A percentile compares a stretch with the other conserved stretches of the same genome.
These are phyloP conservation scores for Lepidocyrtoides sp. DNA, from an alignment of 2,888 invertebrate genomes.

Conservation along the genomic window DNA sequence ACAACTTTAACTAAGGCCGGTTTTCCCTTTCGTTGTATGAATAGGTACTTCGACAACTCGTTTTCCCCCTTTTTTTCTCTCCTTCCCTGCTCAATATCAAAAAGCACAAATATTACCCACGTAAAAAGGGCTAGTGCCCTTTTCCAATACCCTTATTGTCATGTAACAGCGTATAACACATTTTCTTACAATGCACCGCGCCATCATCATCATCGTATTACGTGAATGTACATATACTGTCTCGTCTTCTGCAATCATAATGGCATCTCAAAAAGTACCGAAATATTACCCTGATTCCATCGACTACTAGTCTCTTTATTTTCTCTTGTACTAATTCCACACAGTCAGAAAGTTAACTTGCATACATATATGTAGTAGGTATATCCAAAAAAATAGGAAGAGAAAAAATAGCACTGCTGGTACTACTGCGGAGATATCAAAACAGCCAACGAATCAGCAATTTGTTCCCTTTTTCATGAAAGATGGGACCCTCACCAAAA, in stretches of 20 bases:
- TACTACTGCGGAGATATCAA: conserved; percentile 29
- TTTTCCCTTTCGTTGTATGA: neutral
- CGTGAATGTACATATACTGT: neutral
- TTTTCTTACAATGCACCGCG: neutral
- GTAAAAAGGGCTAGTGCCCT: neutral
- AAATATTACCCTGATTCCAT: conserved; percentile 31
- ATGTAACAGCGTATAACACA: too few relatives aligned
- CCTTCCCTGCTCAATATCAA: neutral
- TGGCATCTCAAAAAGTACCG: neutral
- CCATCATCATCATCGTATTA: neutral
- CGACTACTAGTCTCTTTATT: too few relatives aligned
- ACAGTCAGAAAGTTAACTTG: conserved; percentile 30
- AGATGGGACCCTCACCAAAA: conserved; percentile 49
- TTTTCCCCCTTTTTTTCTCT: neutral
- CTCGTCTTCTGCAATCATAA: conserved; percentile 21
- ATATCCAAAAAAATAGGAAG: neutral
- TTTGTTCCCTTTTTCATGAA: conserved; percentile 59
- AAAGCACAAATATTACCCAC: too few relatives aligned
- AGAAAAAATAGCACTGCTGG: too few relatives aligned
- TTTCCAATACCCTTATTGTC: neutral
- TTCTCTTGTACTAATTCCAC: conserved; percentile 52
- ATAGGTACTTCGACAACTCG: neutral
- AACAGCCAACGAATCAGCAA: conserved; percentile 46
- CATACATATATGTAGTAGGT: neutral
- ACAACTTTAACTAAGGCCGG: conserved; percentile 66